Evolutionary conservation across 2,113 vertebrate species (phyloP).

Genomic region (Nesogale talazaci): DNA sequence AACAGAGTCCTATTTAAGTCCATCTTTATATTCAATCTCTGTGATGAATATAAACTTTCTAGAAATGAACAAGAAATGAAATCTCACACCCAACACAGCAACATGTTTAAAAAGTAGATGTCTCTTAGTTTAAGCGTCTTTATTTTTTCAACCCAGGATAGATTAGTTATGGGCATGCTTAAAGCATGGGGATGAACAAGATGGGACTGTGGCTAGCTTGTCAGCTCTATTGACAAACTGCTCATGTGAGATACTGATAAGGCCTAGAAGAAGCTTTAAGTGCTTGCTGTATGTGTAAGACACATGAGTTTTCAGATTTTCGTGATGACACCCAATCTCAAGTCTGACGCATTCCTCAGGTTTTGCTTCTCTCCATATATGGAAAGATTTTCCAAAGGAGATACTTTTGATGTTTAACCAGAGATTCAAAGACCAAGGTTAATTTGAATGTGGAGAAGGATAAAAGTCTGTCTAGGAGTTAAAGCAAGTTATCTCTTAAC

Average conservation of each 20-base stretch:
- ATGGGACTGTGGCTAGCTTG: constrained; percentile 49
- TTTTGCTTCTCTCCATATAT: background rate
- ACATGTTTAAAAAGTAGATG: background rate
- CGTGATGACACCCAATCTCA: constrained; percentile 33
- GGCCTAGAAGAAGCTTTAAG: constrained; percentile 41
- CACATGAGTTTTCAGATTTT: constrained; percentile 44
- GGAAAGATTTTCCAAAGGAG: background rate
- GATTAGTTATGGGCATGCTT: constrained; percentile 38
- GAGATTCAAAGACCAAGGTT: background rate
- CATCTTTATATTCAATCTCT: constrained; percentile 4
- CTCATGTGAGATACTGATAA: constrained; percentile 59
- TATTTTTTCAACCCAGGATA: constrained; percentile 39
- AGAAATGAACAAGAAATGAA: background rate
- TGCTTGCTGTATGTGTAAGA: constrained; percentile 42
- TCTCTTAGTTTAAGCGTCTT: background rate
- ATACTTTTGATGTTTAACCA: constrained; percentile 60
- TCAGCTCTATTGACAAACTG: constrained; percentile 43
- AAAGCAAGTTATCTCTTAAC: constrained; percentile 35
- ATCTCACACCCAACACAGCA: background rate
- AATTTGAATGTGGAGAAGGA: background rate
- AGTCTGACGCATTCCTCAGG: background rate
- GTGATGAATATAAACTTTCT: background rate
- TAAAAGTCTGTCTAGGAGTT: background rate
- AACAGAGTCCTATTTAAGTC: no score
- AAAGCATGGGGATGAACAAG: constrained; percentile 26